Conservation (phyloP, 2,113 vertebrate genomes). For the Galbula dea region DNA sequence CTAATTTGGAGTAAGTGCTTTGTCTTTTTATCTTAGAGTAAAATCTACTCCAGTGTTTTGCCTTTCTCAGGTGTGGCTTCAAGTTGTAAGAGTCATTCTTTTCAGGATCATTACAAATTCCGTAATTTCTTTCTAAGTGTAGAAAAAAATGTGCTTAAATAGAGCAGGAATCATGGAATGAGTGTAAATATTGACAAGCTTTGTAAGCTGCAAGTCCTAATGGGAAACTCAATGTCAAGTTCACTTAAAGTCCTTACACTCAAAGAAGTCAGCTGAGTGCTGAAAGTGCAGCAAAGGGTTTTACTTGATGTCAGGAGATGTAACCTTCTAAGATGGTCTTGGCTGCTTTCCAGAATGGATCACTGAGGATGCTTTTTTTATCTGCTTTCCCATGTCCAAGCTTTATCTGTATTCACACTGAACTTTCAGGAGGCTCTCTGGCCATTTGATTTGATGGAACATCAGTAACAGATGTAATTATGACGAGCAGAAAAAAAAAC, state of each 20-base stretch:
- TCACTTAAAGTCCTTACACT: neutral
- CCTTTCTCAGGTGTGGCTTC: too few relatives aligned
- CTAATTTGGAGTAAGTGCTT: neutral
- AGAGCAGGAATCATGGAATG: neutral
- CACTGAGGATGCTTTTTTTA: neutral
- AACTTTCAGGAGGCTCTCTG: neutral
- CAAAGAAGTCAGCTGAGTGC: neutral
- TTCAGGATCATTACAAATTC: too few relatives aligned
- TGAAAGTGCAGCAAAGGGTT: neutral
- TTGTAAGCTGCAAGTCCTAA: neutral
- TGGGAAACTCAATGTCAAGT: neutral
- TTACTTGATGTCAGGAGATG: neutral
- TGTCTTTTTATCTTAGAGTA: too few relatives aligned
- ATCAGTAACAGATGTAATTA: conserved; percentile 17
- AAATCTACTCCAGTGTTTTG: too few relatives aligned
- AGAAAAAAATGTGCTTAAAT: too few relatives aligned
- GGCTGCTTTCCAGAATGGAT: neutral
- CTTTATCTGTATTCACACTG: neutral
- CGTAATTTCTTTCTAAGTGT: too few relatives aligned
- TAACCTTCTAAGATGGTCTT: neutral
- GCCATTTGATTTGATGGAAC: neutral
- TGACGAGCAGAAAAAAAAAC: neutral
- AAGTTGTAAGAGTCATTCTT: too few relatives aligned
- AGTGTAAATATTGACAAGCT: too few relatives aligned
- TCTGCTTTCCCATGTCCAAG: neutral